Conservation (phyloP, 2,888 invertebrate genomes). For the Yponomeuta malinellus region DNA sequence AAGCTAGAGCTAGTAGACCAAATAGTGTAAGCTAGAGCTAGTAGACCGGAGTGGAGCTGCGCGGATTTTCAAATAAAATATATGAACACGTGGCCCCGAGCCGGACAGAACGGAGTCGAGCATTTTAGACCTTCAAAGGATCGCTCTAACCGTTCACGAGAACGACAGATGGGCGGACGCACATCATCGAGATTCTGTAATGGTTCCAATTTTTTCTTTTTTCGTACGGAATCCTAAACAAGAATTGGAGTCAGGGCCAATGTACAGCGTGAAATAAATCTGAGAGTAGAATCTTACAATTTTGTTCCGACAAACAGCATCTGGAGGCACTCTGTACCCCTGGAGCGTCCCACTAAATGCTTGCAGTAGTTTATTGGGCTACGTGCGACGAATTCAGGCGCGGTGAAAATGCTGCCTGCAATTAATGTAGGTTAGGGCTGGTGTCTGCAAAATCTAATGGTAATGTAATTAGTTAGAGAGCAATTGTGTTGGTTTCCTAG, state of each 20-base stretch:
- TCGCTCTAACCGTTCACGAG: too few species aligned
- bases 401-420: conserved; percentile 38
- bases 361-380: conserved; percentile 58
- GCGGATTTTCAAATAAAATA: too few species aligned
- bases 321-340: conserved; percentile 38
- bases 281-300: conserved; percentile 36
- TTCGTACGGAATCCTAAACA: neutral
- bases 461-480: conserved; percentile 50
- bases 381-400: conserved; percentile 58
- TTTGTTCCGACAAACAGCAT: conserved; percentile 32
- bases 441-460: conserved; percentile 52
- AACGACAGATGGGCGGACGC: too few species aligned
- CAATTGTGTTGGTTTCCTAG: neutral
- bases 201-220: neutral
- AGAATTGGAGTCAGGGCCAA: conserved; percentile 9
- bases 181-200: neutral
- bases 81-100: too few species aligned
- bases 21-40: too few species aligned
- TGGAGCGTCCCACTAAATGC: conserved; percentile 51
- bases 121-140: too few species aligned
- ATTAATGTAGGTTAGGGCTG: conserved; percentile 19
- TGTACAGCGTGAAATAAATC: conserved; percentile 40
- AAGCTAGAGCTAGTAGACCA: too few species aligned
- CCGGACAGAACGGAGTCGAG: too few species aligned
- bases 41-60: too few species aligned